Percentiles rank a stretch among this genome's conserved stretches.
Evolutionary conservation across 1,140 invertebrate genomes (phyloP).

Genomic region (Agrypnia vestita): DNA sequence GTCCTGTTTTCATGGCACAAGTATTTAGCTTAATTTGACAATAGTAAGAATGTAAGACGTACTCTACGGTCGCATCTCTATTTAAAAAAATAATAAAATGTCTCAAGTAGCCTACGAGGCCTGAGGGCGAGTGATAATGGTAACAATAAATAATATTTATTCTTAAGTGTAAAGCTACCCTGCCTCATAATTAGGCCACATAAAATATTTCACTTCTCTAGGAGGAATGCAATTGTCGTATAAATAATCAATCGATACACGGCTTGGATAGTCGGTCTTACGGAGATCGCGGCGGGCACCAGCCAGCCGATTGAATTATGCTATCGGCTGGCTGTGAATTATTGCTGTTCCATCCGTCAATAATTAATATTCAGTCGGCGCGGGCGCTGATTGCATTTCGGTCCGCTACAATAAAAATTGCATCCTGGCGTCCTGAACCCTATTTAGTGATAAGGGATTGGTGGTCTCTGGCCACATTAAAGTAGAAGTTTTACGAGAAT

Average conservation of each 20-base stretch:
- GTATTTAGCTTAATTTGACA: too few species aligned
- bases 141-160: too few species aligned
- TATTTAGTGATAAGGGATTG: not conserved
- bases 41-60: too few species aligned
- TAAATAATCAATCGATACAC: conserved; percentile 1
- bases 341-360: conserved; percentile 17
- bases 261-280: conserved; percentile 5
- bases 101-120: too few species aligned
- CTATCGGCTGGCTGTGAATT: not conserved
- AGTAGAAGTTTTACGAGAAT: too few species aligned
- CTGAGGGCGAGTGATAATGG: too few species aligned
- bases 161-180: not conserved
- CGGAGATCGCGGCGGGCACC: not conserved
- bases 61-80: too few species aligned
- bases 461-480: too few species aligned
- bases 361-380: conserved; percentile 13
- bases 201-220: conserved; percentile 2
- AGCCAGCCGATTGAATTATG: conserved; percentile 29
- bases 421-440: not conserved
- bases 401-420: conserved; percentile 4
- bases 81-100: too few species aligned
- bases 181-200: not conserved
- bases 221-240: not conserved
- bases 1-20: too few species aligned
- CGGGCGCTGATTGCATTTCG: conserved; percentile 1